Evolutionary conservation across 2,888 invertebrate genomes (phyloP).

Genomic region (Rhamnusium bicolor): DNA sequence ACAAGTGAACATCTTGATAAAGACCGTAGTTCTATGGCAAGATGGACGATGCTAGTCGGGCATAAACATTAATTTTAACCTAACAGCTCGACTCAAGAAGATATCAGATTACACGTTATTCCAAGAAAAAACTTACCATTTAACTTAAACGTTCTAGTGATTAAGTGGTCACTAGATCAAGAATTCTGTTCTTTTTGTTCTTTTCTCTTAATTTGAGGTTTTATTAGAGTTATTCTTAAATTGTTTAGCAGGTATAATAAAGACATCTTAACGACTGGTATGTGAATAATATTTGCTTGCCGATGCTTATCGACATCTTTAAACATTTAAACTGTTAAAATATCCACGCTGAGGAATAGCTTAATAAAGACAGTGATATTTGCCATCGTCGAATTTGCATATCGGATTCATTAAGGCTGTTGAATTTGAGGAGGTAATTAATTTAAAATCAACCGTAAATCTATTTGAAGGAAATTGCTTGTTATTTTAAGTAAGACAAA

Average conservation of each 20-base stretch:
- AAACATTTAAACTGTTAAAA: constrained; percentile 20
- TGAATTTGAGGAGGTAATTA: background rate
- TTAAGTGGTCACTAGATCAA: constrained; percentile 65
- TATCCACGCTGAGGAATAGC: constrained; percentile 19
- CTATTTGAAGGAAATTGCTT: background rate
- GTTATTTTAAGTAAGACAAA: background rate
- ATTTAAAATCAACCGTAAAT: background rate
- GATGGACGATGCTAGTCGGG: constrained; percentile 69
- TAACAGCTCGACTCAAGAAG: constrained; percentile 67
- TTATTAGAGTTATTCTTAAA: constrained; percentile 45
- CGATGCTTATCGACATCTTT: constrained; percentile 29
- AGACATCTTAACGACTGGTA: constrained; percentile 33
- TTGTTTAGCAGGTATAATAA: constrained; percentile 26
- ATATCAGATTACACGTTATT: constrained; percentile 71
- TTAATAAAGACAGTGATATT: constrained; percentile 18
- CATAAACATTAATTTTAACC: constrained; percentile 72
- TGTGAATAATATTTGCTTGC: constrained; percentile 31
- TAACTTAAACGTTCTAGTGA: constrained; percentile 65
- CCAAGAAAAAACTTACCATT: constrained; percentile 66
- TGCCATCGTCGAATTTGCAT: background rate
- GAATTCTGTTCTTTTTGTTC: constrained; percentile 62
- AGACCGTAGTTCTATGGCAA: constrained; percentile 67
- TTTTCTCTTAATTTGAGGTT: constrained; percentile 50
- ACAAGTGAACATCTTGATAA: constrained; percentile 72
- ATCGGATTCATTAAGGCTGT: background rate